phyloP scores from a whole-genome alignment of 2,888 invertebrate genomes.

The Bombylius major region DNA sequence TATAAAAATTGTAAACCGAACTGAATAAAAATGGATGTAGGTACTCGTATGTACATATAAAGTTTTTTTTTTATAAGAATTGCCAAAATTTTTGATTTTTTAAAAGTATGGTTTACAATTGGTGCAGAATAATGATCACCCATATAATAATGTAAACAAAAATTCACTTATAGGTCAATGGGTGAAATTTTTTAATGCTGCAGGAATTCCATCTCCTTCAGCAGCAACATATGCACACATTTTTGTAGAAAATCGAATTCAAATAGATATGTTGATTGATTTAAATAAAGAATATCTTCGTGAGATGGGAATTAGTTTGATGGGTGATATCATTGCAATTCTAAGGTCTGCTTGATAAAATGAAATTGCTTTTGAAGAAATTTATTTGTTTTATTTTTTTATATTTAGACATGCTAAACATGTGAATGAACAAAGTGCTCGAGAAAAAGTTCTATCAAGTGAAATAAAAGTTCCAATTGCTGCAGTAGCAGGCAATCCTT shows the following conservation, averaged over 20 bases:
- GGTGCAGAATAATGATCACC: too few relatives aligned
- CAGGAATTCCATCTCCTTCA: conserved; percentile 63
- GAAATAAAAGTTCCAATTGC: conserved; percentile 40
- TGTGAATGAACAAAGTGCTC: conserved; percentile 45
- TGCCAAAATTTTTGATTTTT: too few relatives aligned
- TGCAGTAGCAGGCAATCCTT: conserved; percentile 34
- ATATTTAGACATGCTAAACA: conserved; percentile 43
- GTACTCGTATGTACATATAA: too few relatives aligned
- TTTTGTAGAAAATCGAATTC: conserved; percentile 77
- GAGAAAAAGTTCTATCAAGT: conserved; percentile 42
- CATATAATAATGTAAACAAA: too few relatives aligned
- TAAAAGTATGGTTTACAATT: too few relatives aligned
- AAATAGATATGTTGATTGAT: conserved; percentile 73
- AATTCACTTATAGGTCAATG: conserved; percentile 39
- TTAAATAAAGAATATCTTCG: conserved; percentile 74
- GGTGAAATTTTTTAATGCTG: conserved; percentile 76
- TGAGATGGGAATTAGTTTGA: conserved; percentile 76
- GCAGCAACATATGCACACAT: conserved; percentile 74
- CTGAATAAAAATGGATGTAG: too few relatives aligned
- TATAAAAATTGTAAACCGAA: background rate
- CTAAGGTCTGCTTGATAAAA: conserved; percentile 39
- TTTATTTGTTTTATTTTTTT: background rate
- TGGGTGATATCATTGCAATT: conserved; percentile 58
- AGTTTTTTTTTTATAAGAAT: too few relatives aligned
- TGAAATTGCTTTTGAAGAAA: conserved; percentile 2